A percentile compares a stretch with the other conserved stretches of the same genome.
Conservation (phyloP, 2,797 vertebrate species). For the Macropodus opercularis region DNA sequence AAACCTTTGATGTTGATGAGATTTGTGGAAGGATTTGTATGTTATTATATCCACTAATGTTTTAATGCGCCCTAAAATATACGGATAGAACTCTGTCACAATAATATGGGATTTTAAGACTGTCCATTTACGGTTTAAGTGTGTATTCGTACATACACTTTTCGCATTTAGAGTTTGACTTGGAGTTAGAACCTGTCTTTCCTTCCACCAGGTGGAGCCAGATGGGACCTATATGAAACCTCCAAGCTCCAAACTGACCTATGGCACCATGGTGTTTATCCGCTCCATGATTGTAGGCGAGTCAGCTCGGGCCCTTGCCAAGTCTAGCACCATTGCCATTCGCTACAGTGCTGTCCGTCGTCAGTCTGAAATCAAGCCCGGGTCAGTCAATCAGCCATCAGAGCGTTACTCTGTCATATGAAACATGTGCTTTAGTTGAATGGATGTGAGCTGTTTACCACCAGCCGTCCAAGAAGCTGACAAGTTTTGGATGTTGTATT, state of each 20-base stretch:
- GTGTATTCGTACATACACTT: not conserved
- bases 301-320: constrained; percentile 83
- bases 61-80: no score
- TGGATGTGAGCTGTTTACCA: no score
- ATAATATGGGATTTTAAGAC: not conserved
- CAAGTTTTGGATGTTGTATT: not conserved
- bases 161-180: not conserved
- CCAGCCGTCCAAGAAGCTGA: no score
- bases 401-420: not conserved
- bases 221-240: constrained; percentile 94
- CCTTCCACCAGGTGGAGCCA: constrained; percentile 86
- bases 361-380: constrained; percentile 92
- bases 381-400: constrained; percentile 74
- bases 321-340: constrained; percentile 93
- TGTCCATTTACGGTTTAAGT: not conserved
- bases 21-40: not conserved
- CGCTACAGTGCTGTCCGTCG: constrained; percentile 94
- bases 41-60: no score
- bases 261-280: constrained; percentile 98
- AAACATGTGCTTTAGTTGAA: no score
- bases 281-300: constrained; percentile 91
- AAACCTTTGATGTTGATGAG: not conserved
- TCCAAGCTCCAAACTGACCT: constrained; percentile 93
- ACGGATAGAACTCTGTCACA: no score
- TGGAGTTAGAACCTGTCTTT: constrained; percentile 12